Conservation (phyloP, 2,888 invertebrate genomes). For the Sepioteuthis lessoniana region DNA sequence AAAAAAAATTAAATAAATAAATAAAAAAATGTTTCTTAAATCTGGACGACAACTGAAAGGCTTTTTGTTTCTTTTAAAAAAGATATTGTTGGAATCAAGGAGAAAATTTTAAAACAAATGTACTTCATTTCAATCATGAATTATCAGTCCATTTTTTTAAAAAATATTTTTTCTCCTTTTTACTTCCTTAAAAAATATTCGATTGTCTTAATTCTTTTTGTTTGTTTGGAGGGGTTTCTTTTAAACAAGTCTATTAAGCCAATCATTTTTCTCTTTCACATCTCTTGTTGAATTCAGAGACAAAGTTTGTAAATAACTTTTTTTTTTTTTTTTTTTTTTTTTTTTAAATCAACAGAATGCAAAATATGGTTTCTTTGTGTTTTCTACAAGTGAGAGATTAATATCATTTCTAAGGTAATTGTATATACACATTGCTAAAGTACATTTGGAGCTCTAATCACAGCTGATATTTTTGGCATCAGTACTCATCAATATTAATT, state of each 20-base stretch:
- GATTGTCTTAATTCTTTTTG: not conserved
- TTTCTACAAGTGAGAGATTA: not conserved
- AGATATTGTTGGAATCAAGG: not conserved
- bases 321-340: not conserved
- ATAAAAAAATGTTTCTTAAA: not conserved
- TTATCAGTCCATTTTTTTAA: not conserved
- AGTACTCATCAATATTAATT: not conserved
- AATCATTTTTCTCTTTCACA: not conserved
- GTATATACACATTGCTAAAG: not conserved
- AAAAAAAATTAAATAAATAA: not conserved
- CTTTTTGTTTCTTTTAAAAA: not conserved
- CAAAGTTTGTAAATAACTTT: not conserved
- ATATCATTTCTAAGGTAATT: not conserved
- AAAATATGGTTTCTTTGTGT: not conserved
- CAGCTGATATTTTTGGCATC: not conserved
- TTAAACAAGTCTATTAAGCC: not conserved
- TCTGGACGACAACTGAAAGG: not conserved
- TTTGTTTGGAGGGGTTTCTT: not conserved
- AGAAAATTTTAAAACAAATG: not conserved
- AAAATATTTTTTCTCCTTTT: not conserved
- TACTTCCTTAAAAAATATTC: slow-evolving; percentile 6
- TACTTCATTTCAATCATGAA: not conserved
- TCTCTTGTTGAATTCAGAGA: not conserved
- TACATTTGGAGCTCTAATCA: slow-evolving; percentile 33
- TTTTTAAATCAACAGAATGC: not conserved